Conservation (phyloP, 2,888 invertebrate species). For the Drosophila anomelani region DNA sequence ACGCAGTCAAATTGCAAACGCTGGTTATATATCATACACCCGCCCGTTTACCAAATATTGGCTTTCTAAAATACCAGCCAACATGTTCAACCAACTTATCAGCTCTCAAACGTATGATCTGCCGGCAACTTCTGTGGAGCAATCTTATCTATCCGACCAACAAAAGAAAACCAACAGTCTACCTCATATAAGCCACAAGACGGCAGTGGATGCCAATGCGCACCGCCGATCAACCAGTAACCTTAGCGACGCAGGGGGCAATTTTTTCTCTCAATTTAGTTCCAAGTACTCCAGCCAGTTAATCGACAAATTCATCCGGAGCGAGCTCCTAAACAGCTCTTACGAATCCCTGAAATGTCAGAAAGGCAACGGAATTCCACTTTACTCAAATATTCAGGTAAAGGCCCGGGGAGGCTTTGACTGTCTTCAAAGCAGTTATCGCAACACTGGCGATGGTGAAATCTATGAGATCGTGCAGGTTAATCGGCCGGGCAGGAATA, state of each 20-base stretch:
- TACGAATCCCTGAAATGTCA: conserved; percentile 79
- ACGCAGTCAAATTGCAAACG: too few species aligned
- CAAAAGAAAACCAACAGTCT: conserved; percentile 69
- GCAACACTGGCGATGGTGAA: conserved; percentile 80
- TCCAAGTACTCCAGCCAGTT: conserved; percentile 80
- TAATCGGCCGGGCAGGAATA: conserved; percentile 10
- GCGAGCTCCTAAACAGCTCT: conserved; percentile 76
- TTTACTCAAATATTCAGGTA: conserved; percentile 60
- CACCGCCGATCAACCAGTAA: conserved; percentile 64
- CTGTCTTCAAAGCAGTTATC: conserved; percentile 82
- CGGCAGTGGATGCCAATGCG: conserved; percentile 27
- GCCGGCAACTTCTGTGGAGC: conserved; percentile 29
- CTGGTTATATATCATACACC: neutral
- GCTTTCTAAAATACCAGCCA: neutral
- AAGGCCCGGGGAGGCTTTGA: conserved; percentile 71
- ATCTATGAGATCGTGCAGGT: conserved; percentile 78
- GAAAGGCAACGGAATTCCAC: conserved; percentile 45
- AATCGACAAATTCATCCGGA: conserved; percentile 82
- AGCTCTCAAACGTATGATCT: conserved; percentile 83
- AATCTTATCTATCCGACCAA: conserved; percentile 27
- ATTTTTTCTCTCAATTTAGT: conserved; percentile 73
- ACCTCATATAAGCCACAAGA: conserved; percentile 51
- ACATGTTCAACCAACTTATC: conserved; percentile 83
- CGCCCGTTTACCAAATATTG: neutral
- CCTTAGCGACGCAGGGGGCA: conserved; percentile 61